These are phyloP conservation scores for Micromys minutus DNA, from an alignment of 2,113 vertebrate species.

Conservation along the genomic window DNA sequence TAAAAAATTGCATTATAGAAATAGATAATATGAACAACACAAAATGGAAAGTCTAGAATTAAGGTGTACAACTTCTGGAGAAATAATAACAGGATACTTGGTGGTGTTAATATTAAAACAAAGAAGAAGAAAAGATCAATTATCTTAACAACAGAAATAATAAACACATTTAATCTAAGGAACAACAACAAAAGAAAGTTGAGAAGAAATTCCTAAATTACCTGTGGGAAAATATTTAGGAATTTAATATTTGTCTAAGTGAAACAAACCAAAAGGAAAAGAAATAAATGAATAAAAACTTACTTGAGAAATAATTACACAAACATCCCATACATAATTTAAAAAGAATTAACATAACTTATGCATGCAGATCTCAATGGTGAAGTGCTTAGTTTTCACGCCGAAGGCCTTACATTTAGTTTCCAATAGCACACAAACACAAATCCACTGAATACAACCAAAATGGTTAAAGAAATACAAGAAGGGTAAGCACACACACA, in stretches of 20 bases:
- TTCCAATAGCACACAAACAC: neutral
- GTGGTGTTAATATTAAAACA: neutral
- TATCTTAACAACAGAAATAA: neutral
- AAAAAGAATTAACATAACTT: neutral
- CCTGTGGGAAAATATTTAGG: neutral
- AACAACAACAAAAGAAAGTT: neutral
- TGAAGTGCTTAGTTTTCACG: neutral
- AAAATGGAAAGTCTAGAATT: neutral
- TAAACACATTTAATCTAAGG: neutral
- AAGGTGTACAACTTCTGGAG: neutral
- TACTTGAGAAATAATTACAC: neutral
- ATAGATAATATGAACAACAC: neutral
- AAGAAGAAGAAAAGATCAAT: neutral
- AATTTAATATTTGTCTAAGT: neutral
- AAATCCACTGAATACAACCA: neutral
- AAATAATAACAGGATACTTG: neutral
- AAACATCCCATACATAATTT: neutral
- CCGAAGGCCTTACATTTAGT: neutral
- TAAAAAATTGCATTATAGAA: neutral
- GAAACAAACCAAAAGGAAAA: neutral
- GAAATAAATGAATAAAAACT: neutral
- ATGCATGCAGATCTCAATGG: neutral
- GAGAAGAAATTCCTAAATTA: neutral
- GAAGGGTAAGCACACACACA: neutral
- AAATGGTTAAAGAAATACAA: neutral